These are phyloP conservation scores for Chloroclysta siterata DNA, from an alignment of 2,888 invertebrate species.

Conservation along the genomic window DNA sequence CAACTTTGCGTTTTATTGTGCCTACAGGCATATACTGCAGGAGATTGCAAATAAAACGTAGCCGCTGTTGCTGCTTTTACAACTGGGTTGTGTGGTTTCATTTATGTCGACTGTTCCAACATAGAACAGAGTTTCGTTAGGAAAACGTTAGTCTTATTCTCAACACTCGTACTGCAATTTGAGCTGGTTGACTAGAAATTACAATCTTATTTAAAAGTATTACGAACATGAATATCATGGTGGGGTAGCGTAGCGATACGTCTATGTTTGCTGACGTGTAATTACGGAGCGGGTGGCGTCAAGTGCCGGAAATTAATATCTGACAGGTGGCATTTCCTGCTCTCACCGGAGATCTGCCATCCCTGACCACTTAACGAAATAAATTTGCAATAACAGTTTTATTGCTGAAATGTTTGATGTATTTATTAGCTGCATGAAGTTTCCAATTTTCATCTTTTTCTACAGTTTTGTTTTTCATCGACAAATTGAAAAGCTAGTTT, in stretches of 20 bases:
- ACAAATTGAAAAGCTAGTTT: no score
- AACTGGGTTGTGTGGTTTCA: slow-evolving; percentile 25
- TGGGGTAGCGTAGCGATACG: slow-evolving; percentile 44
- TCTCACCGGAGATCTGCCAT: slow-evolving; percentile 49
- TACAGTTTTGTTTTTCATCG: no score
- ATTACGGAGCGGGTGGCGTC: slow-evolving; percentile 60
- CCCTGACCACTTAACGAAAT: slow-evolving; percentile 42
- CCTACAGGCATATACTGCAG: slow-evolving; percentile 52
- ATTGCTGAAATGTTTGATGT: neutral
- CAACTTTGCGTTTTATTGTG: slow-evolving; percentile 72
- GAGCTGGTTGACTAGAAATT: neutral
- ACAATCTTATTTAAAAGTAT: slow-evolving; percentile 44
- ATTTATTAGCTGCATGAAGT: no score
- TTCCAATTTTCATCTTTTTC: no score
- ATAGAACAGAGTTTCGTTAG: neutral
- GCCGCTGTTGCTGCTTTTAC: slow-evolving; percentile 47
- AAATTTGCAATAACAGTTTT: neutral
- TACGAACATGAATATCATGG: slow-evolving; percentile 47
- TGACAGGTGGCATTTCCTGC: slow-evolving; percentile 60
- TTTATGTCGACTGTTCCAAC: slow-evolving; percentile 36
- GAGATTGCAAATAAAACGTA: slow-evolving; percentile 63
- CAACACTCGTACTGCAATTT: no score
- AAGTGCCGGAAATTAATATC: slow-evolving; percentile 78
- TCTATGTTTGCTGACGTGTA: slow-evolving; percentile 63
- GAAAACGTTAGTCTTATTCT: neutral